Conservation (phyloP, 2,888 invertebrate species). For the Busseola fusca region DNA sequence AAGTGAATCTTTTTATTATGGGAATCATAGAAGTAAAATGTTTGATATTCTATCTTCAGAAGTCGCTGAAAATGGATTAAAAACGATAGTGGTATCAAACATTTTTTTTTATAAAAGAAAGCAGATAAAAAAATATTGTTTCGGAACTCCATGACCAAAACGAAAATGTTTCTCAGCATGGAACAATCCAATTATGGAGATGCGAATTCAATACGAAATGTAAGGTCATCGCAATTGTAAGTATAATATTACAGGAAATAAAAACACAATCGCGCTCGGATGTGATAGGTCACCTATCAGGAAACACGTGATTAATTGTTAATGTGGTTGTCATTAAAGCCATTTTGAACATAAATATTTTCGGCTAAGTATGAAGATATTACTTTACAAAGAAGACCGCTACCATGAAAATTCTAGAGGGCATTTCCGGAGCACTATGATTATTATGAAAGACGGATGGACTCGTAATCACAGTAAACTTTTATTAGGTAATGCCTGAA, state of each 20-base stretch:
- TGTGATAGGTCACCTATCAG: constrained; percentile 44
- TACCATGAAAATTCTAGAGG: background rate
- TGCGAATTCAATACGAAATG: constrained; percentile 21
- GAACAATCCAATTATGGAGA: constrained; percentile 21
- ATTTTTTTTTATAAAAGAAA: background rate
- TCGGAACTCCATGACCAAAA: constrained; percentile 3
- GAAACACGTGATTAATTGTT: constrained; percentile 32
- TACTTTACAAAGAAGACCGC: background rate
- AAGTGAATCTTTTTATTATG: too few species aligned
- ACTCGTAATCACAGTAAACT: background rate
- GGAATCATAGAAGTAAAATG: background rate
- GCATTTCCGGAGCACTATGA: background rate
- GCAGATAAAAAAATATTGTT: background rate
- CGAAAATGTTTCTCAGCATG: background rate
- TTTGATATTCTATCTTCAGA: background rate
- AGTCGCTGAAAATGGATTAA: background rate
- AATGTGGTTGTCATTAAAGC: background rate
- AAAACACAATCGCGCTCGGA: constrained; percentile 26
- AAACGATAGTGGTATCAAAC: background rate
- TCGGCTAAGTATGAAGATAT: too few species aligned
- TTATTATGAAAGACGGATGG: too few species aligned
- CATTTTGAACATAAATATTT: background rate
- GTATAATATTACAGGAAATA: constrained; percentile 36
- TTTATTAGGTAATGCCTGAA: background rate
- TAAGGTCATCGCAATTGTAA: constrained; percentile 28